A percentile compares a stretch with the other conserved stretches of the same genome.
These are phyloP conservation scores for Rhadinocentrus ornatus DNA, from an alignment of 2,797 vertebrate genomes.

Conservation along the genomic window DNA sequence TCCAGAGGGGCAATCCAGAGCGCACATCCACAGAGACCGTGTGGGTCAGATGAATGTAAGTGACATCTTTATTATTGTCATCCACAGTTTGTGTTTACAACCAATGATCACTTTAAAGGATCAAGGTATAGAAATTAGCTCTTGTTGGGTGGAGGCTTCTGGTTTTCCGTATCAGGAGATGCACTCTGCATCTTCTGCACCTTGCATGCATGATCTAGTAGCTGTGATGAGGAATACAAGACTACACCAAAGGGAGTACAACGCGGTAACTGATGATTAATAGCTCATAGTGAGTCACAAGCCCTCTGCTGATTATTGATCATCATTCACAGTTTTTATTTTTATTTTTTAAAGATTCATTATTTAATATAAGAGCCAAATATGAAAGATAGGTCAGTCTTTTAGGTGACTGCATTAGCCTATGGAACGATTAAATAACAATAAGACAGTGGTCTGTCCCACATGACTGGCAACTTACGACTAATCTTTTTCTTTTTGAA, in stretches of 20 bases:
- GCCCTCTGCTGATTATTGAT: conserved; percentile 57
- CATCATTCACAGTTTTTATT: conserved; percentile 10
- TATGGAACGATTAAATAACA: conserved; percentile 59
- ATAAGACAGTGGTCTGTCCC: conserved; percentile 50
- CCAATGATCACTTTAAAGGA: conserved; percentile 14
- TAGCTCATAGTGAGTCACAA: conserved; percentile 26
- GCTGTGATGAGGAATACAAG: conserved; percentile 31
- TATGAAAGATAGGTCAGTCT: conserved; percentile 26
- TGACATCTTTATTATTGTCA: conserved; percentile 52
- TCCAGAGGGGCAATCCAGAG: conserved; percentile 62
- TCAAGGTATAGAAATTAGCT: conserved; percentile 1
- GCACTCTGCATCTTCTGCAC: conserved; percentile 65
- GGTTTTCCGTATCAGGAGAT: conserved; percentile 19
- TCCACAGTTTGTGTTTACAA: not conserved
- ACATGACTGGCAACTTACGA: conserved; percentile 39
- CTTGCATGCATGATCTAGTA: conserved; percentile 50
- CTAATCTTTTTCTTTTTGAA: conserved; percentile 59
- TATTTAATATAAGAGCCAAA: conserved; percentile 5
- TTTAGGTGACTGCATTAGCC: conserved; percentile 7
- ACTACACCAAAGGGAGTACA: conserved; percentile 16
- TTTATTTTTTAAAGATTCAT: no score
- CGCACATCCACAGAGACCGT: conserved; percentile 64
- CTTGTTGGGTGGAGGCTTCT: conserved; percentile 23
- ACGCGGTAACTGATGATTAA: conserved; percentile 28
- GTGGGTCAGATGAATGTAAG: conserved; percentile 83